Evolutionary conservation across 2,888 invertebrate species (phyloP), one percentile per base, ranked within the genome.

Genomic region (Acrobasis suavella): DNA sequence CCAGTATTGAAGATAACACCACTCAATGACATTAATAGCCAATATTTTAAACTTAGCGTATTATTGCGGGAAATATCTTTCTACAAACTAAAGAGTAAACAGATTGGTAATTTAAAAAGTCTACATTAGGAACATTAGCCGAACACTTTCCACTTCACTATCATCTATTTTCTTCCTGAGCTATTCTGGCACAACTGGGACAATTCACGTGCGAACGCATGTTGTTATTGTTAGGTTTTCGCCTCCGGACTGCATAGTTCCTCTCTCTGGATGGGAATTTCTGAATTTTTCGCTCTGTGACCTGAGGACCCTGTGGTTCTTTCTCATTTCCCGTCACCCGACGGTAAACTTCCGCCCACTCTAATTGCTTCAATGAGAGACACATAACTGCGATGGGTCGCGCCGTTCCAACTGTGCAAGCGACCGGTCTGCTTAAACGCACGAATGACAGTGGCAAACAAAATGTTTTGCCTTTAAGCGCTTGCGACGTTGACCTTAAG

Each of bases 181-280:
- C 86, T 1, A 84, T 81, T 67, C 82, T 81, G 15, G 87, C 89
- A 66, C 89, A 92, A 64, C 83, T 86, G 67, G 83, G 81, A 65
- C 91, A 91, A 71, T 89, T 88, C 7, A 79, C 86, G 67, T 89
- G 87, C 1, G 90, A 84, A 46, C 85, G 75, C 66, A 83, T 76
- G 65, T 81, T 80, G 64, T 78, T 82, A 67, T 88, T 87, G 70
- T 89, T 92, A 69, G 90, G 93, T 68, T 93, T 93, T 63, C 76
- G 78, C 69, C 95, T 93, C 62, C 95, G 87, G 52, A 95, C 93
- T 50, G 95, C 95, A 75, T 93, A 93, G 80, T 95, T 94, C 69
- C 95, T 93, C 76, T 95, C 95, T 52, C 95, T 91, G 0, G 95
- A 95, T 0, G 95, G 95, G 80, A 95, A 95, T 74, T 94, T 94